These are phyloP conservation scores for Machimus rusticus DNA, from an alignment of 2,888 invertebrate species.

Conservation along the genomic window DNA sequence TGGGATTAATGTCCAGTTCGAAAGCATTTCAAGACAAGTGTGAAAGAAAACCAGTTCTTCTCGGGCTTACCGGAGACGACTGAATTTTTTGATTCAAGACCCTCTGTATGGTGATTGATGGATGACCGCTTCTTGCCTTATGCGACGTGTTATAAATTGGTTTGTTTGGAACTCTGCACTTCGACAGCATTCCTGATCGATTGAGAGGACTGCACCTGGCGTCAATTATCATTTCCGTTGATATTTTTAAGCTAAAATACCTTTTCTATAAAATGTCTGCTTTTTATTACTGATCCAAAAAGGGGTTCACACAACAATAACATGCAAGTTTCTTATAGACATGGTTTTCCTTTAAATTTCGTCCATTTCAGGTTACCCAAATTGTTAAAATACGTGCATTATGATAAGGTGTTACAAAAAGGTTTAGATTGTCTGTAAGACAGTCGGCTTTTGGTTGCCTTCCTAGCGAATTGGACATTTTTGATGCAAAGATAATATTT, in stretches of 20 bases:
- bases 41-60: constrained; percentile 4
- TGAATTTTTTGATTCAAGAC: neutral
- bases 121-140: neutral
- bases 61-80: neutral
- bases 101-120: neutral
- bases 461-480: no score
- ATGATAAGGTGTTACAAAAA: no score
- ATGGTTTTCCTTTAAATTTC: no score
- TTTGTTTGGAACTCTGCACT: neutral
- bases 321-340: no score
- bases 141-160: neutral
- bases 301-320: neutral
- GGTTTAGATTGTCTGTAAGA: no score
- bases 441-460: no score
- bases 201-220: neutral
- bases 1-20: neutral
- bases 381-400: no score
- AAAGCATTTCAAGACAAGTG: constrained; percentile 11
- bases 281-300: neutral
- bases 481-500: no score
- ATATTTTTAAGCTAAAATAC: neutral
- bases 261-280: neutral
- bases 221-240: neutral
- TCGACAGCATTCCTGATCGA: neutral
- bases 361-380: no score